phyloP scores from a whole-genome alignment of 2,888 invertebrate species.

The Eupithecia dodoneata region DNA sequence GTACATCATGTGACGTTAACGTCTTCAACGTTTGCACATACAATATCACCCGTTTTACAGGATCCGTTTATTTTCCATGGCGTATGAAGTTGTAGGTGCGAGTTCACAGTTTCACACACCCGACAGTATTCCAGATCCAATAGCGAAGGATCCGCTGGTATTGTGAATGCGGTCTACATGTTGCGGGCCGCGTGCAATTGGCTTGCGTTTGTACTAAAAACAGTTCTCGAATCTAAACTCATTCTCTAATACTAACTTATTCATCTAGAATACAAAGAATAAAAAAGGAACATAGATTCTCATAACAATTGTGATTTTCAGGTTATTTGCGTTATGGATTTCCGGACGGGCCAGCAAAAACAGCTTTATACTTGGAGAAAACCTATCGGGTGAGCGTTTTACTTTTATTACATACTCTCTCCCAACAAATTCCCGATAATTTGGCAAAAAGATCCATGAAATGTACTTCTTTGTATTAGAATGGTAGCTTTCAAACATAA shows the following conservation, averaged over 20 bases:
- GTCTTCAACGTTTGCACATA: no score
- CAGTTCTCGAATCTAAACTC: no score
- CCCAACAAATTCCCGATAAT: background rate
- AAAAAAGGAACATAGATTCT: background rate
- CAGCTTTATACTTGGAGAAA: slow-evolving; percentile 77
- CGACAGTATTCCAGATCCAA: no score
- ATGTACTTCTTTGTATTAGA: background rate
- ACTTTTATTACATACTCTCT: background rate
- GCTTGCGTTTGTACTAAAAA: slow-evolving; percentile 68
- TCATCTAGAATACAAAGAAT: background rate
- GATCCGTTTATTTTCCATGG: no score
- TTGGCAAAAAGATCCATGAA: background rate
- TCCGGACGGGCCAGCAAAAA: slow-evolving; percentile 75
- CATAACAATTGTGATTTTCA: slow-evolving; percentile 50
- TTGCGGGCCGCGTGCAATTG: slow-evolving; percentile 67
- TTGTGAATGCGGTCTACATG: no score
- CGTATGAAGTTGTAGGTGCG: no score
- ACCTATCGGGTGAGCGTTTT: slow-evolving; percentile 61
- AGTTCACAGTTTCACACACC: no score
- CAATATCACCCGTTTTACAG: no score
- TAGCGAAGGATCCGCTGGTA: no score
- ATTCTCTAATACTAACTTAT: no score
- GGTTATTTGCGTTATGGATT: slow-evolving; percentile 80
- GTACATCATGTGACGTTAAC: slow-evolving; percentile 87
- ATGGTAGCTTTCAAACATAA: background rate